Conservation (phyloP, 2,888 invertebrate species). For the Neoascia interrupta region DNA sequence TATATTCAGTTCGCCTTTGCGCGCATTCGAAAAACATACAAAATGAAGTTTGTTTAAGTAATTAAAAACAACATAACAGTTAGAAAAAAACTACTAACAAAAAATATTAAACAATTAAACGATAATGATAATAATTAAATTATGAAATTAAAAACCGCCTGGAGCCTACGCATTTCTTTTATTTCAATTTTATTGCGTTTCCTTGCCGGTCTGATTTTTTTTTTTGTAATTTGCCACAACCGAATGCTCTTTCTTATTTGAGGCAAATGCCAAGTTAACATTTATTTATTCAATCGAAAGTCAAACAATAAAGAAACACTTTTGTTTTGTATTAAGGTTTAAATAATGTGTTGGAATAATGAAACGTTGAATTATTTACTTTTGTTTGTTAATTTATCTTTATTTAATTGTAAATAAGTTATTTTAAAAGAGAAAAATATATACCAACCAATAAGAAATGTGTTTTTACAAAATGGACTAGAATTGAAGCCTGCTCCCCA, state of each 20-base stretch:
- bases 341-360: constrained; percentile 45
- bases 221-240: constrained; percentile 25
- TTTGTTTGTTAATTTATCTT: constrained; percentile 58
- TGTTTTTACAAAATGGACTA: too few relatives aligned
- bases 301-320: constrained; percentile 4
- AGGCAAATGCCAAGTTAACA: constrained; percentile 21
- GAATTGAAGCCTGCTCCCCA: too few relatives aligned
- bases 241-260: constrained; percentile 30
- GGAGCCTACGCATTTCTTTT: constrained; percentile 54
- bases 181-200: constrained; percentile 41
- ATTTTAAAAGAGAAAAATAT: constrained; percentile 55
- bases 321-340: constrained; percentile 42
- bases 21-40: too few relatives aligned
- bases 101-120: constrained; percentile 14
- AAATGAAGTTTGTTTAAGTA: constrained; percentile 15
- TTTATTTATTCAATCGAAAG: constrained; percentile 25
- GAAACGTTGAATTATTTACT: constrained; percentile 11
- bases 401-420: constrained; percentile 60
- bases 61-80: constrained; percentile 38
- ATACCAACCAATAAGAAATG: constrained; percentile 41
- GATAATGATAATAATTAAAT: too few relatives aligned
- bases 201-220: constrained; percentile 31
- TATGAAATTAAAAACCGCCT: constrained; percentile 38
- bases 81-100: constrained; percentile 40
- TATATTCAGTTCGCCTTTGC: constrained; percentile 5